Evolutionary conservation across 2,888 invertebrate genomes (phyloP).

Genomic region (Myopa tessellatipennis): DNA sequence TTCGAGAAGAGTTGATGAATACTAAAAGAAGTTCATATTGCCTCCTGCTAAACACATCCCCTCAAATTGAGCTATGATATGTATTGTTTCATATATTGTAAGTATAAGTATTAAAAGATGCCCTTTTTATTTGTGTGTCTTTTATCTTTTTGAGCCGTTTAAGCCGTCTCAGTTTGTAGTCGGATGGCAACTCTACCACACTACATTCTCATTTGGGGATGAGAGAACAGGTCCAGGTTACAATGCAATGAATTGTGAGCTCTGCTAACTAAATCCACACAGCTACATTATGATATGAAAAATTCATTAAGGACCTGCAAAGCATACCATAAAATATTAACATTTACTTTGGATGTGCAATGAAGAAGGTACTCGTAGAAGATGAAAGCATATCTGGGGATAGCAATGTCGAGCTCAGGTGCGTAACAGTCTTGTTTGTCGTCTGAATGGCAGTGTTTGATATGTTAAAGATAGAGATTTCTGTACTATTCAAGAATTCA

Average conservation of each 20-base stretch:
- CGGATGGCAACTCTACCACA: conserved; percentile 8
- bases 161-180: neutral
- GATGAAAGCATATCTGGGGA: neutral
- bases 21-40: no score
- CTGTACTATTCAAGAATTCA: no score
- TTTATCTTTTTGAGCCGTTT: neutral
- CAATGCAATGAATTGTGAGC: conserved; percentile 23
- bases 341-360: conserved; percentile 16
- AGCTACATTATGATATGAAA: conserved; percentile 10
- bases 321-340: conserved; percentile 16
- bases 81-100: no score
- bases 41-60: no score
- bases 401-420: neutral
- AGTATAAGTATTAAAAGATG: no score
- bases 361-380: neutral
- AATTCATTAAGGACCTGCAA: conserved; percentile 20
- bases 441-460: no score
- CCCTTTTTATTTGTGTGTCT: neutral
- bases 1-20: no score
- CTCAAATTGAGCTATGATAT: no score
- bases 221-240: neutral
- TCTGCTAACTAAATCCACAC: neutral
- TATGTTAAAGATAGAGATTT: no score
- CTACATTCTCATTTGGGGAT: neutral
- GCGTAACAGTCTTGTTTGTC: neutral